Conservation (phyloP, 2,888 invertebrate species). For the Polylopha cassiicola region DNA sequence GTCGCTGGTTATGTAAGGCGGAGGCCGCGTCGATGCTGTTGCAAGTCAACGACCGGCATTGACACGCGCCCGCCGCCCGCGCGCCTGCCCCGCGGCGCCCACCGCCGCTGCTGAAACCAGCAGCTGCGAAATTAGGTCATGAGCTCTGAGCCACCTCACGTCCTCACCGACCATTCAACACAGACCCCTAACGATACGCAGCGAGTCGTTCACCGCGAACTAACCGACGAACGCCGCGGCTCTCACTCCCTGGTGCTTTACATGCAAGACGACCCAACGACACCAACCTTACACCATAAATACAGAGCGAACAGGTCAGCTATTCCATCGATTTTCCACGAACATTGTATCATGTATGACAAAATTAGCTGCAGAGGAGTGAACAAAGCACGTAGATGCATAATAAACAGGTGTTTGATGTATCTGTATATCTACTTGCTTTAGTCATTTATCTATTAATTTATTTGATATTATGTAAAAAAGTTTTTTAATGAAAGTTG, state of each 20-base stretch:
- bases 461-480: no score
- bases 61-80: slow-evolving; percentile 65
- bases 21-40: slow-evolving; percentile 71
- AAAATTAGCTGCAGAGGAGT: no score
- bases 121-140: slow-evolving; percentile 77
- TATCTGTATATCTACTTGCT: no score
- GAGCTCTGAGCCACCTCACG: slow-evolving; percentile 67
- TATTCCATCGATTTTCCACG: slow-evolving; percentile 8
- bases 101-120: slow-evolving; percentile 71
- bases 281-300: slow-evolving; percentile 26
- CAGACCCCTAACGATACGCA: slow-evolving; percentile 46
- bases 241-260: slow-evolving; percentile 40
- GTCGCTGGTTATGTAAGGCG: slow-evolving; percentile 76
- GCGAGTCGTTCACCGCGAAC: neutral
- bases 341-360: slow-evolving; percentile 1
- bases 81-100: slow-evolving; percentile 45
- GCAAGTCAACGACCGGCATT: slow-evolving; percentile 77
- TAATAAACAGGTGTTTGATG: no score
- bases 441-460: no score
- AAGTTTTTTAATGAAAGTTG: no score
- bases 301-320: slow-evolving; percentile 14
- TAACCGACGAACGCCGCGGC: slow-evolving; percentile 25
- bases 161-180: slow-evolving; percentile 50
- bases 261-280: slow-evolving; percentile 40
- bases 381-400: no score